Conservation (phyloP, 92 coral and sea anemone species). For the Pocillopora grandis region DNA sequence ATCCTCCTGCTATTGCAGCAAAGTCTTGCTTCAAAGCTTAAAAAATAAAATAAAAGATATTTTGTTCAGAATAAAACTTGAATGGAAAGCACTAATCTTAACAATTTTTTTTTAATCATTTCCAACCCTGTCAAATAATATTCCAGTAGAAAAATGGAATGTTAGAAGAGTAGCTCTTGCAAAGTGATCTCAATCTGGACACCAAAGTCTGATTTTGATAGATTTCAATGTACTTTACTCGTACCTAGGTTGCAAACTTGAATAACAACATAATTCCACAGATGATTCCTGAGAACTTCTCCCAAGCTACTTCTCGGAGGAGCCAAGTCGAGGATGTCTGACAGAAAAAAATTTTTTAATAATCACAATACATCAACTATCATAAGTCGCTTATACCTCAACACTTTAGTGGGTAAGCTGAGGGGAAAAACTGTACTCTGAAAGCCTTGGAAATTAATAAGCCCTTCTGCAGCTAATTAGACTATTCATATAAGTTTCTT, state of each 20-base stretch:
- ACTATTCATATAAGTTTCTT: no score
- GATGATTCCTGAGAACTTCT: slow-evolving; percentile 67
- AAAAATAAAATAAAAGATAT: neutral
- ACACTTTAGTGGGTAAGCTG: no score
- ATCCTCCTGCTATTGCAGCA: slow-evolving; percentile 68
- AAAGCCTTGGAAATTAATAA: no score
- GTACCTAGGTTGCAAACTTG: slow-evolving; percentile 92
- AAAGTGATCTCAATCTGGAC: neutral
- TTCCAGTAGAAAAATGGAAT: no score
- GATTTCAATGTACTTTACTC: neutral
- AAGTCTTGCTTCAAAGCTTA: slow-evolving; percentile 94
- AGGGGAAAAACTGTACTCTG: no score
- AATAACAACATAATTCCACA: slow-evolving; percentile 88
- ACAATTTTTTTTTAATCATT: no score
- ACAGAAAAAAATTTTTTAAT: slow-evolving; percentile 1
- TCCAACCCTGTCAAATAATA: no score
- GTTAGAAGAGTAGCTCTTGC: no score
- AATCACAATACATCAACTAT: neutral
- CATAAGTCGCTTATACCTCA: no score
- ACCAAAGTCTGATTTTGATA: neutral
- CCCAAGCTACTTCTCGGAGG: slow-evolving; percentile 70
- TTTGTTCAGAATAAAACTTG: no score
- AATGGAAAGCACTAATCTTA: no score
- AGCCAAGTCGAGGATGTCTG: slow-evolving; percentile 84
- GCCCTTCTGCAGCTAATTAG: no score